Percentiles rank a stretch among this genome's conserved stretches.
These are phyloP conservation scores for Hippopotamyrus pictus DNA, from an alignment of 2,797 vertebrate genomes.

Conservation along the genomic window DNA sequence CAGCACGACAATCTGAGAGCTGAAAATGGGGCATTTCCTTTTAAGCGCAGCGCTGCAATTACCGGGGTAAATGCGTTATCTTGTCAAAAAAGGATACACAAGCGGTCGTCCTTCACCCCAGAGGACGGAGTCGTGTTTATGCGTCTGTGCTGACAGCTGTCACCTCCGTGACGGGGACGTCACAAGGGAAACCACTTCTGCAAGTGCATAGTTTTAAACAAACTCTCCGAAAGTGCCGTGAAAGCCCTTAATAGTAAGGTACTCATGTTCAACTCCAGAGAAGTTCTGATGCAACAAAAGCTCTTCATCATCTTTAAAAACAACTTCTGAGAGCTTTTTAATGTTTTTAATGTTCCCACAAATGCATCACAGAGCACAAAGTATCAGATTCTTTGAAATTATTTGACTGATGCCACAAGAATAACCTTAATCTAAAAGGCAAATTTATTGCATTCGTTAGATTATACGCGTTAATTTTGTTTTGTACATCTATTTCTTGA, in stretches of 20 bases:
- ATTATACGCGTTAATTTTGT: neutral
- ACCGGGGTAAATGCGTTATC: constrained; percentile 79
- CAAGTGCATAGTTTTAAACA: constrained; percentile 72
- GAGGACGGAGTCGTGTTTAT: constrained; percentile 72
- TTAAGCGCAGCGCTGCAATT: constrained; percentile 71
- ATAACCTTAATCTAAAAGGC: neutral
- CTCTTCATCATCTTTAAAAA: neutral
- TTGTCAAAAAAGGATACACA: constrained; percentile 78
- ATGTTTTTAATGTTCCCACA: neutral
- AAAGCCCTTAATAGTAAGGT: neutral
- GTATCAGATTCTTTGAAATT: neutral
- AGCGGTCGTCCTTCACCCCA: constrained; percentile 79
- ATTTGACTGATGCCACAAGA: neutral
- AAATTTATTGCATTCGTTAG: neutral
- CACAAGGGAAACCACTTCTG: constrained; percentile 65
- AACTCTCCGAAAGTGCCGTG: constrained; percentile 65
- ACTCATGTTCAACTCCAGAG: neutral
- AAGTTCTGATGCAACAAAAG: neutral
- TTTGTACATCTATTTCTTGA: neutral
- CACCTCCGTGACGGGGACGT: constrained; percentile 58
- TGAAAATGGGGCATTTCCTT: constrained; percentile 75
- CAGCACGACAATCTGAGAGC: constrained; percentile 71
- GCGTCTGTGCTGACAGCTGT: constrained; percentile 65
- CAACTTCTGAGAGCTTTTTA: neutral
- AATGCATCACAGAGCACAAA: neutral